Base-by-base conservation (phyloP, 1,140 invertebrate genomes). In the Drosophila serrata region DNA sequence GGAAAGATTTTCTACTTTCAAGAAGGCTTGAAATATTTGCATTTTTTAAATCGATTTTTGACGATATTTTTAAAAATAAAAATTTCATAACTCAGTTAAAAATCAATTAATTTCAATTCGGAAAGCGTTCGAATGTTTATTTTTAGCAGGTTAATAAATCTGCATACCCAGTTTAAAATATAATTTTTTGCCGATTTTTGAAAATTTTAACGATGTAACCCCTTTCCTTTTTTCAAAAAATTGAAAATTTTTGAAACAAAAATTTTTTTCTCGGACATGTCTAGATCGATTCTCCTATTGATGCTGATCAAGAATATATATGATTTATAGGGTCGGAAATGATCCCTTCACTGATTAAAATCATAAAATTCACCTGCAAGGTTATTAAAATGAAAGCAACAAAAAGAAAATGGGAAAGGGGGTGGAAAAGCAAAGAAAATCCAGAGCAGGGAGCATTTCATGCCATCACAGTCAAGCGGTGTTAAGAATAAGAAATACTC, bases 401-500 rank as follows among this genome's bases (percentile, higher is more conserved):
- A 43, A 4, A n/a, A 0, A 12, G n/a, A 37, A 9, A 37, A 6
- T 15, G 13, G 9, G 1, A 24, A 4, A 24, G 22, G 43, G 22
- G 3, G 2, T 11, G 4, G 0, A 22, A 24, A 33, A 55, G 53
- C 7, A 43, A 43, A 6, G 22, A 27, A n/a, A 13, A n/a, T 53
- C 22, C 62, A 31, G 45, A 24, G 22, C 19, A 31, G 39, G 27
- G 33, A n/a, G 17, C 19, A 67, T 31, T 65, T 31, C 57, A 37
- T 24, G 42, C 62, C 31, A n/a, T 19, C n/a, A 15, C 27, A 42
- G 45, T 65, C n/a, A 65, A 69, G 65, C 65, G 55, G 53, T 63
- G 1, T 62, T 17, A 19, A 55, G 61, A 46, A 29, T 69, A 37
- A 43, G 46, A n/a, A 53, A 29, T 65, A 61, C 61, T 53, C 43